phyloP scores from a whole-genome alignment of 1,140 invertebrate genomes.

The Hypsibius dujardini region DNA sequence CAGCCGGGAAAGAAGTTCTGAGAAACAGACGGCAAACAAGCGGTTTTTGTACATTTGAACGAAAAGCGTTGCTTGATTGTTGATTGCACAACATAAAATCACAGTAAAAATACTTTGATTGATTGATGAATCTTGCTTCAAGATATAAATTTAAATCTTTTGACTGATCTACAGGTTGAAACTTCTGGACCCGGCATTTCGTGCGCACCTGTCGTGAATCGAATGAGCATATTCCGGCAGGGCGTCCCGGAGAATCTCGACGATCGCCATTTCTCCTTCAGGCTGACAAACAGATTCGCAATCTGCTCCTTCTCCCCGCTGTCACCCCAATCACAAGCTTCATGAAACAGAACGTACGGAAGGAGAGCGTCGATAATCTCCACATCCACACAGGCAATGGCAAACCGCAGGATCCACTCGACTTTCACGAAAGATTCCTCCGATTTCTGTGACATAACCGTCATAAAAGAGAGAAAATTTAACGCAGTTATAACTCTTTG shows the following conservation, averaged over 20 bases:
- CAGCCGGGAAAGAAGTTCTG: conserved; percentile 7
- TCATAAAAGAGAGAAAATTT: too few species aligned
- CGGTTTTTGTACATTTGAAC: not conserved
- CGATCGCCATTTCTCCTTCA: conserved; percentile 8
- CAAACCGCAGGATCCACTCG: not conserved
- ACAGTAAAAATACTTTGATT: not conserved
- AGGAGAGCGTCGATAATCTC: not conserved
- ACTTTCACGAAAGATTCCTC: not conserved
- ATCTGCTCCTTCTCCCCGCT: conserved; percentile 13
- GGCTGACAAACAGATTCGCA: conserved; percentile 7
- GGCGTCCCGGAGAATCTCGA: not conserved
- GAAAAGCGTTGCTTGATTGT: not conserved
- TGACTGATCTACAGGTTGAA: too few species aligned
- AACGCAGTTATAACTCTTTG: too few species aligned
- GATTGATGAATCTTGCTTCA: not conserved
- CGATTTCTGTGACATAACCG: not conserved
- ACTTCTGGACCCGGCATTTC: not conserved
- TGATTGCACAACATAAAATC: not conserved
- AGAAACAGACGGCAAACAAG: not conserved
- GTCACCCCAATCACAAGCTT: conserved; percentile 14
- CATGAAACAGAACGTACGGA: conserved; percentile 6
- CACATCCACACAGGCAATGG: not conserved
- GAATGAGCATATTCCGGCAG: not conserved
- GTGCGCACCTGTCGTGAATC: not conserved
- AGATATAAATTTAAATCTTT: too few species aligned